These are phyloP conservation scores for Stomatorhinus ivindoensis DNA, from an alignment of 2,113 vertebrate species.

Conservation along the genomic window DNA sequence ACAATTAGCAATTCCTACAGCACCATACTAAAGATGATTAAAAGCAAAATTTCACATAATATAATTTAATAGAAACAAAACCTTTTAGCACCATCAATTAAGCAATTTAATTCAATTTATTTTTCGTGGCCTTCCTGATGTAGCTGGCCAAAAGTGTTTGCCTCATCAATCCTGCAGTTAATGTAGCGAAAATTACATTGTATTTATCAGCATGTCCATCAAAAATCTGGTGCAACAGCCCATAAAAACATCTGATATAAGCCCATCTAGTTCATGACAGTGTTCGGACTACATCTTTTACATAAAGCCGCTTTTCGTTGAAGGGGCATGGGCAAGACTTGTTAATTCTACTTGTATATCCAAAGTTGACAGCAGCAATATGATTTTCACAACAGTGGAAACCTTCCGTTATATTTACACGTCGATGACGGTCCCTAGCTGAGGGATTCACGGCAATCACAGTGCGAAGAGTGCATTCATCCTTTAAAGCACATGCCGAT, in stretches of 20 bases:
- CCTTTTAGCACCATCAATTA: neutral
- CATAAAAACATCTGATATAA: neutral
- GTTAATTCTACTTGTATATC: neutral
- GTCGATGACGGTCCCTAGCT: neutral
- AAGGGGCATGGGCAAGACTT: neutral
- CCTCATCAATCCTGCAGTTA: neutral
- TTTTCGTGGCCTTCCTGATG: neutral
- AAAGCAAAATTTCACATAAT: neutral
- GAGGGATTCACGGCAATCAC: neutral
- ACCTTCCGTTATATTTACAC: neutral
- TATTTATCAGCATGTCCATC: neutral
- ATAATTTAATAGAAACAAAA: neutral
- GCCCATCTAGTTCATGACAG: neutral
- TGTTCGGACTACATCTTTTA: neutral
- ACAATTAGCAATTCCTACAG: neutral
- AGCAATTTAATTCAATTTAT: constrained; percentile 1
- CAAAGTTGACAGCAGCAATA: neutral
- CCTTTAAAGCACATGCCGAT: neutral
- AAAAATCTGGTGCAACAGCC: neutral
- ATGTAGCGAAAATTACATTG: neutral
- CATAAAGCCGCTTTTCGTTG: neutral
- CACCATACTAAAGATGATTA: neutral
- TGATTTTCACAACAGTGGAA: neutral
- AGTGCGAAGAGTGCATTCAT: neutral
- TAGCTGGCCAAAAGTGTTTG: neutral